A percentile compares a stretch with the other conserved stretches of the same genome.
Conservation (phyloP, 2,888 invertebrate genomes). For the Amiota communis region DNA sequence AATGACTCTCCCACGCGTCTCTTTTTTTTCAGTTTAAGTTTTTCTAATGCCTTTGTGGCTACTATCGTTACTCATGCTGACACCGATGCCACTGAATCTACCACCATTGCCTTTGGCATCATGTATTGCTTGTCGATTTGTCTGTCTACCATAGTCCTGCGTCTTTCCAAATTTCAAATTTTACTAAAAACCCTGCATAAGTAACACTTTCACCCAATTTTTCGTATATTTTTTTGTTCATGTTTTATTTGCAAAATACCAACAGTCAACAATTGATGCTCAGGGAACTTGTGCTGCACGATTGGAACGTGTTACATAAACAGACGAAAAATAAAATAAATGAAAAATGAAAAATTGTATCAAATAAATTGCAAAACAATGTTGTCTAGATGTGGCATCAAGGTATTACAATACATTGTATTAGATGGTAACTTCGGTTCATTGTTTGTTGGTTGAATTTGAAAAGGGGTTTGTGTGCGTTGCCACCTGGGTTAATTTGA, state of each 20-base stretch:
- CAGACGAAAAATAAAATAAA: background rate
- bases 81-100: background rate
- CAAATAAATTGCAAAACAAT: conserved; percentile 67
- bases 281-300: conserved; percentile 32
- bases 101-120: background rate
- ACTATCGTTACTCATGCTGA: background rate
- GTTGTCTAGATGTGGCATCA: conserved; percentile 36
- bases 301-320: conserved; percentile 5
- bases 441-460: background rate
- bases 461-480: background rate
- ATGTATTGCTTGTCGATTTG: conserved; percentile 23
- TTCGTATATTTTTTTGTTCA: background rate
- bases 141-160: background rate
- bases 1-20: background rate
- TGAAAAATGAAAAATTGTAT: conserved; percentile 55
- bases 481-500: conserved; percentile 3
- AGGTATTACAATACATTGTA: background rate
- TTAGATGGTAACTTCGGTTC: background rate
- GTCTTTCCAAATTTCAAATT: background rate
- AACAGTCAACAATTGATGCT: conserved; percentile 37
- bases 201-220: conserved; percentile 6
- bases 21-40: conserved; percentile 21
- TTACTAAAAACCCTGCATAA: conserved; percentile 11
- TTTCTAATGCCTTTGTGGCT: background rate
- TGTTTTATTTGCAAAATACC: background rate